Percentiles rank a stretch among this genome's conserved stretches.
These are phyloP conservation scores for Stegana nigrithorax DNA, from an alignment of 2,888 invertebrate species.

Conservation along the genomic window DNA sequence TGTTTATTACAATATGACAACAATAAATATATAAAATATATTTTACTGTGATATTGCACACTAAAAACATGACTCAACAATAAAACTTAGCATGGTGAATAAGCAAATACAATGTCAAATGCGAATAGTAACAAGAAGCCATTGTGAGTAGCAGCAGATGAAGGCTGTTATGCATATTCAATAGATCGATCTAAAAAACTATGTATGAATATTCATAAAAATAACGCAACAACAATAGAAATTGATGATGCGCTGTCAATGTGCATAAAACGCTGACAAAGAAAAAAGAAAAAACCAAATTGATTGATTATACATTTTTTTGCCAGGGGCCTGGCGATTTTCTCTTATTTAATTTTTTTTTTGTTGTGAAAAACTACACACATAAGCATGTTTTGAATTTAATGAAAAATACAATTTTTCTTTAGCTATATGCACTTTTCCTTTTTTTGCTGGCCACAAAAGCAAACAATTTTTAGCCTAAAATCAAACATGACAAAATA, in stretches of 20 bases:
- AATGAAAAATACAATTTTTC: not conserved
- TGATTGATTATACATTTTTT: slow-evolving; percentile 43
- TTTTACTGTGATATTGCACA: too few species aligned
- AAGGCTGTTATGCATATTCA: slow-evolving; percentile 5
- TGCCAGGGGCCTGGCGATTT: slow-evolving; percentile 22
- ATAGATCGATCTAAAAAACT: slow-evolving; percentile 26
- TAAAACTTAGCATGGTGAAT: slow-evolving; percentile 39
- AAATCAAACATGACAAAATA: slow-evolving; percentile 20
- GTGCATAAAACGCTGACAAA: slow-evolving; percentile 32
- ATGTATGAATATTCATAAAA: slow-evolving; percentile 59
- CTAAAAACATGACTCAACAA: slow-evolving; percentile 49
- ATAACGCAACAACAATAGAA: slow-evolving; percentile 50
- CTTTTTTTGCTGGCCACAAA: slow-evolving; percentile 13
- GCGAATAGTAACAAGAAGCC: too few species aligned
- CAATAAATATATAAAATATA: too few species aligned
- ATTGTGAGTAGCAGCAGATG: not conserved
- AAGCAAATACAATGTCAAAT: slow-evolving; percentile 51
- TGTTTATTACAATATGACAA: too few species aligned
- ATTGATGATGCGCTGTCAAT: slow-evolving; percentile 58
- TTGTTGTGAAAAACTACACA: slow-evolving; percentile 6
- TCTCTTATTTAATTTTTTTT: slow-evolving; percentile 10
- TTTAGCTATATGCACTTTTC: too few species aligned
- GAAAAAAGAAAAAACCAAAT: slow-evolving; percentile 32
- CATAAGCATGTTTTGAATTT: not conserved
- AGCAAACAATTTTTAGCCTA: not conserved